Percentiles rank a stretch among this genome's conserved stretches.
These are phyloP conservation scores for Cylloceria caligata DNA, from an alignment of 2,888 invertebrate species.

Conservation along the genomic window DNA sequence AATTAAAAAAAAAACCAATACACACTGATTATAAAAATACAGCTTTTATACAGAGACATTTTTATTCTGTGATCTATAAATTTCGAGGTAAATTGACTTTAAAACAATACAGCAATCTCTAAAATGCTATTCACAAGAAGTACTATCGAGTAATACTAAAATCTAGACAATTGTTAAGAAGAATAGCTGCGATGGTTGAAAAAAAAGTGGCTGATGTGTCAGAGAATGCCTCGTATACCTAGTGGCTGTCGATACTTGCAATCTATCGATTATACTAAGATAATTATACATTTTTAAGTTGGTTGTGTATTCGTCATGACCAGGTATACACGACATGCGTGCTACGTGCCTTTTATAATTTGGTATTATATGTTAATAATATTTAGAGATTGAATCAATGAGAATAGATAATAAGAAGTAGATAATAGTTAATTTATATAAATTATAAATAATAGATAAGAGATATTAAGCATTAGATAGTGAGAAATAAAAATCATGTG, in stretches of 20 bases:
- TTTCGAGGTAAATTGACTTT: too few relatives aligned
- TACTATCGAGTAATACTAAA: too few relatives aligned
- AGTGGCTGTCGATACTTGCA: background rate
- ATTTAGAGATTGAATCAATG: background rate
- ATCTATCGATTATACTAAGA: background rate
- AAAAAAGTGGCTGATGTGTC: too few relatives aligned
- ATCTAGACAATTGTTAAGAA: too few relatives aligned
- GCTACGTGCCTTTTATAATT: background rate
- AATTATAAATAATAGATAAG: background rate
- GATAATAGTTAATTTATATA: slow-evolving; percentile 5
- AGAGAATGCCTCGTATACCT: too few relatives aligned
- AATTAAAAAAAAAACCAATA: too few relatives aligned
- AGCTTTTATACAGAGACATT: too few relatives aligned
- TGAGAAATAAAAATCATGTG: background rate
- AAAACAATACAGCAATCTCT: too few relatives aligned
- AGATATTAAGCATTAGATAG: background rate
- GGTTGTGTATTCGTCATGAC: background rate
- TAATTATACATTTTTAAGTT: background rate
- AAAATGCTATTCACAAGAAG: too few relatives aligned
- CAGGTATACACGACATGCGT: background rate
- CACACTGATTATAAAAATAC: too few relatives aligned
- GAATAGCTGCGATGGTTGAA: too few relatives aligned
- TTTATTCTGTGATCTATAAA: too few relatives aligned
- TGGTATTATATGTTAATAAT: background rate
- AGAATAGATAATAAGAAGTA: background rate